Evolutionary conservation across 2,113 vertebrate genomes (phyloP).

Genomic region (Ceyx melanurus): DNA sequence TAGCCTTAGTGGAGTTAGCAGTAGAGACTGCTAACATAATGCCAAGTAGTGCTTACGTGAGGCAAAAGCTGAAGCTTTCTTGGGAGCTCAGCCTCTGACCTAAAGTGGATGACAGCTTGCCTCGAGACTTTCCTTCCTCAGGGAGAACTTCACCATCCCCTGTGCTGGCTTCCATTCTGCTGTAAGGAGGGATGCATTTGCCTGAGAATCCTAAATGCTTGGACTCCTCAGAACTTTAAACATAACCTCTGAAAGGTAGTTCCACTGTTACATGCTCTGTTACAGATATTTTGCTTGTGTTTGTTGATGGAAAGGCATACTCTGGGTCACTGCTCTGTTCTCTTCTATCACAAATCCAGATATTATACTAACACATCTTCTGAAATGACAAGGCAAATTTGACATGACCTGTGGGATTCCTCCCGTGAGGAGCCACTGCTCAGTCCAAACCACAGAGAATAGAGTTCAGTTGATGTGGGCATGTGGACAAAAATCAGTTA

Average conservation of each 20-base stretch:
- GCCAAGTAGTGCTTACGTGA: not conserved
- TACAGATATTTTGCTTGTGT: not conserved
- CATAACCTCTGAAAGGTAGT: not conserved
- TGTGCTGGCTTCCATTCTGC: not conserved
- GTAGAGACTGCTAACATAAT: not conserved
- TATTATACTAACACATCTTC: not conserved
- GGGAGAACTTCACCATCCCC: not conserved
- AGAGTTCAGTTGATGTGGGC: not conserved
- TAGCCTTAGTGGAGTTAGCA: not conserved
- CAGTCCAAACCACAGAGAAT: not conserved
- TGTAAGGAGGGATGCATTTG: not conserved
- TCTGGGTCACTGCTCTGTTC: not conserved
- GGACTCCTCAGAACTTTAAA: not conserved
- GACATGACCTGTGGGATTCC: not conserved
- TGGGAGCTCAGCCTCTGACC: rapidly evolving
- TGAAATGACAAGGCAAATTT: constrained; percentile 16
- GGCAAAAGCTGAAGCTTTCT: not conserved
- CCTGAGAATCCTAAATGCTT: not conserved
- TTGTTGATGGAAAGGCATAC: not conserved
- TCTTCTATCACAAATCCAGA: not conserved
- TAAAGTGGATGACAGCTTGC: not conserved
- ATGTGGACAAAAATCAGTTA: not conserved
- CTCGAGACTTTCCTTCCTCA: not conserved
- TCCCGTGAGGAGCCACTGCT: not conserved
- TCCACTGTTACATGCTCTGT: not conserved